Conservation (phyloP, 2,888 invertebrate species). For the Drosophila acutilabella region DNA sequence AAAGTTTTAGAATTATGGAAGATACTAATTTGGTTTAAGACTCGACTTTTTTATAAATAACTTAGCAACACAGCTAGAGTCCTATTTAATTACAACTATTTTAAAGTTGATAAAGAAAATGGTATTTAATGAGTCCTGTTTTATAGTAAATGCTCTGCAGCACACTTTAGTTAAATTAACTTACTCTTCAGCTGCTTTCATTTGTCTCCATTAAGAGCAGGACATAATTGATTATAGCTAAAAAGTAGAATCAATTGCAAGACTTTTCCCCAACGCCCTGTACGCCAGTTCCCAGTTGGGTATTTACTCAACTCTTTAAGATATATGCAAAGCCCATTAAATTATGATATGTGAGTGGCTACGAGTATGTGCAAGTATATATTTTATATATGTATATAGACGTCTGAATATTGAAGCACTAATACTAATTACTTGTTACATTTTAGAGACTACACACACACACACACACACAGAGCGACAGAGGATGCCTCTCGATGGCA, state of each 20-base stretch:
- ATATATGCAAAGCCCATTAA: conserved; percentile 15
- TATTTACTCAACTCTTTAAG: conserved; percentile 17
- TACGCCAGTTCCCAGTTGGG: not conserved
- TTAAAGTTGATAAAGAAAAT: too few relatives aligned
- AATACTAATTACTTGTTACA: conserved; percentile 70
- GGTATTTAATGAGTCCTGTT: too few relatives aligned
- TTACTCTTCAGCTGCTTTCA: not conserved
- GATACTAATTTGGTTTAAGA: too few relatives aligned
- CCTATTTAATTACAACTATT: too few relatives aligned
- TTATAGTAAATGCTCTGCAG: too few relatives aligned
- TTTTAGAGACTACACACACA: conserved; percentile 35
- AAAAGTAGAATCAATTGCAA: conserved; percentile 11
- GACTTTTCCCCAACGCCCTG: not conserved
- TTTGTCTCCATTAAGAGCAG: not conserved
- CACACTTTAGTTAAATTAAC: too few relatives aligned
- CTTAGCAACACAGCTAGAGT: too few relatives aligned
- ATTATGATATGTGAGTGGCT: conserved; percentile 21
- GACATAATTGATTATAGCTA: conserved; percentile 17
- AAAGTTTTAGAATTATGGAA: too few relatives aligned
- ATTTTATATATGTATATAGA: conserved; percentile 9
- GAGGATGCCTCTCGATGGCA: conserved; percentile 54
- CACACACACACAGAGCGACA: conserved; percentile 18
- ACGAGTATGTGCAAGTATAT: conserved; percentile 4
- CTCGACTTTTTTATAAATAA: too few relatives aligned
- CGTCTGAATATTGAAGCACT: conserved; percentile 45